These are phyloP conservation scores for Mya arenaria DNA, from an alignment of 1,140 invertebrate species.

Conservation along the genomic window DNA sequence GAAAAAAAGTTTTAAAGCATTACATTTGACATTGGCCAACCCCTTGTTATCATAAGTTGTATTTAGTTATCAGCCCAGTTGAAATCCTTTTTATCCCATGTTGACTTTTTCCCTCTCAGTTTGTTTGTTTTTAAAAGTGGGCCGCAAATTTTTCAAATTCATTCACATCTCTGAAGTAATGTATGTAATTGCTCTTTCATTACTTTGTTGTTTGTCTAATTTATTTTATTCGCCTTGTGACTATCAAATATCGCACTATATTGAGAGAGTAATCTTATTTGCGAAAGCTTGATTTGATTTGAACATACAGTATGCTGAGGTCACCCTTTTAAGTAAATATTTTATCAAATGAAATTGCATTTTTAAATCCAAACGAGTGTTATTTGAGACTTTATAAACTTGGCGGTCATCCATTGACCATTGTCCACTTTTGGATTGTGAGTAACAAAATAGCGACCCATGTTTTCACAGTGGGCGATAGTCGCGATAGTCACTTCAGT, in stretches of 20 bases:
- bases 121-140: slow-evolving; percentile 18
- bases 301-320: slow-evolving; percentile 1
- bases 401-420: too few species aligned
- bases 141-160: slow-evolving; percentile 39
- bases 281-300: slow-evolving; percentile 9
- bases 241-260: slow-evolving; percentile 21
- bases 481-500: too few species aligned
- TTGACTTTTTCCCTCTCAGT: background rate
- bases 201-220: slow-evolving; percentile 35
- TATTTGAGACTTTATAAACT: too few species aligned
- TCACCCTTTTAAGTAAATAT: slow-evolving; percentile 32
- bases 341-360: too few species aligned
- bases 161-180: background rate
- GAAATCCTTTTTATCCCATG: background rate
- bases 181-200: background rate
- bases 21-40: too few species aligned
- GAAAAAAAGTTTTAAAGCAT: too few species aligned
- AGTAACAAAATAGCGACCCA: too few species aligned
- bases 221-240: slow-evolving; percentile 1
- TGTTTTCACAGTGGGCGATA: too few species aligned
- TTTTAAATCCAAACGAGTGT: too few species aligned
- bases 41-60: too few species aligned
- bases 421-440: too few species aligned
- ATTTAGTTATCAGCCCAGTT: background rate
- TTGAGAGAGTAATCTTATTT: slow-evolving; percentile 23